phyloP scores from a whole-genome alignment of 2,113 vertebrate species.

The Oxyura jamaicensis region DNA sequence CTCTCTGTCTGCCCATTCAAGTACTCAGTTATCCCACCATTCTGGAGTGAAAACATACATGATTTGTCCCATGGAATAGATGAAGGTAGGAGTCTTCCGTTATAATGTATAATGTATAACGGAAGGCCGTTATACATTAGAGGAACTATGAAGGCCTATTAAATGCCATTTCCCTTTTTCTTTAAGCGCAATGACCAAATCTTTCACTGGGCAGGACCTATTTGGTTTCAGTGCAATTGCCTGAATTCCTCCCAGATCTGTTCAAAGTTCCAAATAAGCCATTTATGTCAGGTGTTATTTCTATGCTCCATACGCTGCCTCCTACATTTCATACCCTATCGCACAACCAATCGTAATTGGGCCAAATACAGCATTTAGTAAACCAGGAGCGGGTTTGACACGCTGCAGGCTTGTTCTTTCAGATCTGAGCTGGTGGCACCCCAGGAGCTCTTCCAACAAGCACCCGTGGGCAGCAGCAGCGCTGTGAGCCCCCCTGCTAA shows the following conservation, averaged over 20 bases:
- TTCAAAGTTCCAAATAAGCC: neutral
- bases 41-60: neutral
- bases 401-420: neutral
- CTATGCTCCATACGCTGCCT: neutral
- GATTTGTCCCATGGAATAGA: neutral
- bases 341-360: neutral
- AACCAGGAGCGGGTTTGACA: neutral
- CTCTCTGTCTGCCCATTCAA: neutral
- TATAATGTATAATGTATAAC: too few relatives aligned
- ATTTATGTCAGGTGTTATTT: neutral
- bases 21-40: neutral
- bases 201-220: neutral
- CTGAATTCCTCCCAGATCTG: neutral
- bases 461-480: fast-evolving
- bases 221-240: neutral
- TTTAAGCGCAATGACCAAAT: neutral
- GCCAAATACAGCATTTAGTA: neutral
- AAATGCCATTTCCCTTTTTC: neutral
- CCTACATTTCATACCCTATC: neutral
- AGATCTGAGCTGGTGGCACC: too few relatives aligned
- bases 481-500: fast-evolving
- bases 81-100: neutral
- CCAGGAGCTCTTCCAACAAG: neutral
- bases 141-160: neutral
- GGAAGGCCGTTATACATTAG: neutral